Conservation (phyloP, 2,113 vertebrate species). For the Anas platyrhynchos region DNA sequence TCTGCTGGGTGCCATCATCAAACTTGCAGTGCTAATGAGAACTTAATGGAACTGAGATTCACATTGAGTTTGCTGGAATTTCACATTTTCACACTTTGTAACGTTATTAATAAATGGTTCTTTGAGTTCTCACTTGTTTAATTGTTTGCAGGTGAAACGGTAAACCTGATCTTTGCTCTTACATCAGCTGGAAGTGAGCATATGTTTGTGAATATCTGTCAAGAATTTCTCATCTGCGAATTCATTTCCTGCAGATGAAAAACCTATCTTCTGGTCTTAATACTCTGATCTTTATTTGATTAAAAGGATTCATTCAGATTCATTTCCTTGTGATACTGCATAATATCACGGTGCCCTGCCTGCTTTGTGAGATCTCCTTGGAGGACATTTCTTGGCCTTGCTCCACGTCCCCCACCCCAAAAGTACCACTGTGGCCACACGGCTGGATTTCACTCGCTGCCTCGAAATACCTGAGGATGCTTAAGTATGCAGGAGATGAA, state of each 20-base stretch:
- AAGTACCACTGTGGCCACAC: neutral
- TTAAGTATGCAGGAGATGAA: slow-evolving; percentile 56
- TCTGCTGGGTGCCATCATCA: slow-evolving; percentile 45
- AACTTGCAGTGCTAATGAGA: slow-evolving; percentile 36
- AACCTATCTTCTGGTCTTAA: slow-evolving; percentile 32
- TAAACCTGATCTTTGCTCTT: slow-evolving; percentile 33
- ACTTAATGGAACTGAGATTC: neutral
- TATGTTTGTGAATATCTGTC: neutral
- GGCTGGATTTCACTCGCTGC: neutral
- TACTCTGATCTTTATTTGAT: slow-evolving; percentile 64
- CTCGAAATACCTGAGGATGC: neutral
- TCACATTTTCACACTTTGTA: slow-evolving; percentile 47
- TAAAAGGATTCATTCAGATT: slow-evolving; percentile 63
- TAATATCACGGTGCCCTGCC: neutral
- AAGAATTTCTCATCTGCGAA: slow-evolving; percentile 36
- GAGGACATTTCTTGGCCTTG: slow-evolving; percentile 18
- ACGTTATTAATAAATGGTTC: neutral
- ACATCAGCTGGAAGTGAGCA: slow-evolving; percentile 28
- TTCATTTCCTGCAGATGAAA: slow-evolving; percentile 44
- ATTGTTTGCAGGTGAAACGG: slow-evolving; percentile 56
- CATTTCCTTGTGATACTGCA: slow-evolving; percentile 37
- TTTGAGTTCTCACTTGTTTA: slow-evolving; percentile 50
- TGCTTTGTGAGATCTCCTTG: slow-evolving; percentile 5
- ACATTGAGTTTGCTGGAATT: slow-evolving; percentile 43
- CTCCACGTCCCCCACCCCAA: neutral